A percentile compares a stretch with the other conserved stretches of the same genome.
These are phyloP conservation scores for Arvicanthis niloticus DNA, from an alignment of 2,113 vertebrate species.

Conservation along the genomic window DNA sequence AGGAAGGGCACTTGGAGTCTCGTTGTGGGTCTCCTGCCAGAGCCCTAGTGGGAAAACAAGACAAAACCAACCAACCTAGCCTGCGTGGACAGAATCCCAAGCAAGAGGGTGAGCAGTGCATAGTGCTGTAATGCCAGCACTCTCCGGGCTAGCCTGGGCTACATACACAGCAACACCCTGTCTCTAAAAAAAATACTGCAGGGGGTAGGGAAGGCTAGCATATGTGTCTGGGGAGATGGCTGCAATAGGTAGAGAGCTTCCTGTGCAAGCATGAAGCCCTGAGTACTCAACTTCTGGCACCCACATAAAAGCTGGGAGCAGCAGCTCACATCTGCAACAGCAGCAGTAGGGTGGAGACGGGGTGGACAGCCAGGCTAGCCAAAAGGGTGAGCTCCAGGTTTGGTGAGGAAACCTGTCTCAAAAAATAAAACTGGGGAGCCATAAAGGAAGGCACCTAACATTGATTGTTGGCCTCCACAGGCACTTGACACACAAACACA, in stretches of 20 bases:
- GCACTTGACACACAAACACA: neutral
- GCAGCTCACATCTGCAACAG: neutral
- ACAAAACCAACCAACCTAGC: neutral
- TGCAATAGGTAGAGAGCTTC: neutral
- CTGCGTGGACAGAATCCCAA: neutral
- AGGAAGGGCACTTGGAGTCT: neutral
- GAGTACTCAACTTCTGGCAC: neutral
- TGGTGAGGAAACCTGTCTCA: neutral
- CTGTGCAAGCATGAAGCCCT: neutral
- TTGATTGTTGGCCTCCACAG: neutral
- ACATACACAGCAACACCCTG: neutral
- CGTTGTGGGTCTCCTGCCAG: neutral
- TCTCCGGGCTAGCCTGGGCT: neutral
- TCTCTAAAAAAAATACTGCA: neutral
- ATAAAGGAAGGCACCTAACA: neutral
- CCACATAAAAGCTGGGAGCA: no score
- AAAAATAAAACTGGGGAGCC: neutral
- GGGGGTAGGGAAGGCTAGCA: no score
- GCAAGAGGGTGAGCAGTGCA: neutral
- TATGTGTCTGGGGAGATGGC: neutral
- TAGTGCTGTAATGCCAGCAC: neutral
- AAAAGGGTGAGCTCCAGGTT: neutral
- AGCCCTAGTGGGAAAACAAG: neutral
- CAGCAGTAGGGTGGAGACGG: neutral
- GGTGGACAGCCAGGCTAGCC: neutral